phyloP scores from a whole-genome alignment of 2,797 vertebrate genomes.

The Sebastes alutus region DNA sequence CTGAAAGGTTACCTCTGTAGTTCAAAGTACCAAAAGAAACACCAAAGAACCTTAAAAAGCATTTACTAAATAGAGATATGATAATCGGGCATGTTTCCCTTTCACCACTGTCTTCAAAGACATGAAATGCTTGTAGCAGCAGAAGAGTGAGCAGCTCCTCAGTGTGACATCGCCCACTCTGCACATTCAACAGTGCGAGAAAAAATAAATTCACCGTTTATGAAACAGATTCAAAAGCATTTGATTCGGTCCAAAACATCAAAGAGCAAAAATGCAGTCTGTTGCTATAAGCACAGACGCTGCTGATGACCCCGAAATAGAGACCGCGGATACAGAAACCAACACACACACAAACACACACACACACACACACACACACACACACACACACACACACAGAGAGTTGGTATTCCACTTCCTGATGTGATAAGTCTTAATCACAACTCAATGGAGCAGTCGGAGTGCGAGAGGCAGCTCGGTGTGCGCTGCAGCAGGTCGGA shows the following conservation, averaged over 20 bases:
- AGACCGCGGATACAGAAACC: not conserved
- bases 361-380: not conserved
- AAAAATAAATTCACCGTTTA: not conserved
- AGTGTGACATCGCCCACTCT: not conserved
- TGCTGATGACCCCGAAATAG: not conserved
- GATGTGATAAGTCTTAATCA: conserved; percentile 64
- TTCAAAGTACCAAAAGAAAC: not conserved
- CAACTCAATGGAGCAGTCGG: conserved; percentile 58
- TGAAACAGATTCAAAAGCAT: not conserved
- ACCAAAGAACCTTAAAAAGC: not conserved
- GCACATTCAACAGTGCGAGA: not conserved
- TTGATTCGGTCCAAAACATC: conserved; percentile 22
- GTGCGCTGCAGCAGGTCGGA: conserved; percentile 32
- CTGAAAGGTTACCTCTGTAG: not conserved
- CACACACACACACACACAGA: not conserved
- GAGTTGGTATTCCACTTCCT: conserved; percentile 40
- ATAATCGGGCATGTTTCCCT: not conserved
- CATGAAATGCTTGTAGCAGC: not conserved
- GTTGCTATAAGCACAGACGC: not conserved
- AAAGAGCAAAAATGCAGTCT: conserved; percentile 5
- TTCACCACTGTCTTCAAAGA: not conserved
- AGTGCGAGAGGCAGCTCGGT: conserved; percentile 20
- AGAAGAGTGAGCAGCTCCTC: not conserved
- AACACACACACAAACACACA: not conserved
- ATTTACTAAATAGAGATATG: not conserved